Evolutionary conservation across 1,140 invertebrate species (phyloP).

Genomic region (Agrilus planipennis): DNA sequence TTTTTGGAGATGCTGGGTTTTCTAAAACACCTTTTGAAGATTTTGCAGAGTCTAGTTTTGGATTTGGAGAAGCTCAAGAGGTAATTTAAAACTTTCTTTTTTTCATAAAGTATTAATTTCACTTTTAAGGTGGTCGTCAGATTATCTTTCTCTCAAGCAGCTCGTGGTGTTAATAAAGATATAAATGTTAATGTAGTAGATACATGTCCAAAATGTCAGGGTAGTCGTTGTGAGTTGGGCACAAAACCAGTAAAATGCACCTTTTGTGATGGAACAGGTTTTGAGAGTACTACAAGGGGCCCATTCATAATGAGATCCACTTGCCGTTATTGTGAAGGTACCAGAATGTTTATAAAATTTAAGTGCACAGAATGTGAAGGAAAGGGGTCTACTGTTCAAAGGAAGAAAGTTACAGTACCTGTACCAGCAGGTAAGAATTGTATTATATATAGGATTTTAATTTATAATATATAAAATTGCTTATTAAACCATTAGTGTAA

Average conservation of each 20-base stretch:
- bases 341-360: constrained; percentile 73
- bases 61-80: constrained; percentile 84
- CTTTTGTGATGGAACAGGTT: constrained; percentile 95
- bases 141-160: constrained; percentile 90
- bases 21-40: constrained; percentile 53
- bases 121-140: constrained; percentile 67
- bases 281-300: constrained; percentile 82
- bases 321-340: constrained; percentile 87
- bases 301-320: constrained; percentile 97
- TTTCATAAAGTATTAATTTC: background rate
- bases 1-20: constrained; percentile 71
- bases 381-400: constrained; percentile 83
- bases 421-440: constrained; percentile 74
- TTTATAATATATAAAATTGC: too few relatives aligned
- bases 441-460: background rate
- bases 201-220: constrained; percentile 80
- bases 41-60: constrained; percentile 76
- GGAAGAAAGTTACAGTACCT: constrained; percentile 81
- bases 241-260: constrained; percentile 77
- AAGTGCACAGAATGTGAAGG: constrained; percentile 90
- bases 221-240: constrained; percentile 73
- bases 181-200: constrained; percentile 86
- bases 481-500: background rate
- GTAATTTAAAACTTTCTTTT: constrained; percentile 36
- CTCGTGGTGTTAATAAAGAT: constrained; percentile 90